Evolutionary conservation across 92 coral and sea anemone species (phyloP).

Genomic region (Umimayanthus chanpuru): DNA sequence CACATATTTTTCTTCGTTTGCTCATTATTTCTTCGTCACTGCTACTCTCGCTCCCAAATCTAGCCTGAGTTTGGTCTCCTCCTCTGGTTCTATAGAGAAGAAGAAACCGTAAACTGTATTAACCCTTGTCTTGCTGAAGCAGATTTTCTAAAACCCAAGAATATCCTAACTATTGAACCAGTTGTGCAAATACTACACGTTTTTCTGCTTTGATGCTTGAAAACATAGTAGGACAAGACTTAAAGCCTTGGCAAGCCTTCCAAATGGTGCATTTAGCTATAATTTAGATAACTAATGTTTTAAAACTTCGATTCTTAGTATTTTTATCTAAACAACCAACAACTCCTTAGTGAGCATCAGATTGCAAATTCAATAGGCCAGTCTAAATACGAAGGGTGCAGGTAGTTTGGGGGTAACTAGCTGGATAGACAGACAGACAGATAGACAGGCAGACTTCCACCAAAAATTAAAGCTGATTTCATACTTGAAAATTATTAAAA

Average conservation of each 20-base stretch:
- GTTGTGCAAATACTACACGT: too few relatives aligned
- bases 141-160: too few relatives aligned
- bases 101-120: background rate
- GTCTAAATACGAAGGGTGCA: too few relatives aligned
- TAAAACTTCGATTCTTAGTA: background rate
- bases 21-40: conserved; percentile 42
- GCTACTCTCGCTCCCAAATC: conserved; percentile 26
- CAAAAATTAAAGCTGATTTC: too few relatives aligned
- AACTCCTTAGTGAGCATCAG: background rate
- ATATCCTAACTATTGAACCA: too few relatives aligned
- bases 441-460: too few relatives aligned
- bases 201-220: too few relatives aligned
- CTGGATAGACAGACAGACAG: too few relatives aligned
- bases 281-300: too few relatives aligned
- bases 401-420: background rate
- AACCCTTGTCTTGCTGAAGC: too few relatives aligned
- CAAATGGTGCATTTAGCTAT: background rate
- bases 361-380: background rate
- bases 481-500: too few relatives aligned
- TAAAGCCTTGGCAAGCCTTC: background rate
- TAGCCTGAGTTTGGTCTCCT: background rate
- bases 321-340: background rate
- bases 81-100: background rate
- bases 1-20: conserved; percentile 31
- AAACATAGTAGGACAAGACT: background rate